Evolutionary conservation across 2,888 invertebrate species (phyloP), one percentile per base, ranked within the genome.

Genomic region (Lasioglossum leucozonium): DNA sequence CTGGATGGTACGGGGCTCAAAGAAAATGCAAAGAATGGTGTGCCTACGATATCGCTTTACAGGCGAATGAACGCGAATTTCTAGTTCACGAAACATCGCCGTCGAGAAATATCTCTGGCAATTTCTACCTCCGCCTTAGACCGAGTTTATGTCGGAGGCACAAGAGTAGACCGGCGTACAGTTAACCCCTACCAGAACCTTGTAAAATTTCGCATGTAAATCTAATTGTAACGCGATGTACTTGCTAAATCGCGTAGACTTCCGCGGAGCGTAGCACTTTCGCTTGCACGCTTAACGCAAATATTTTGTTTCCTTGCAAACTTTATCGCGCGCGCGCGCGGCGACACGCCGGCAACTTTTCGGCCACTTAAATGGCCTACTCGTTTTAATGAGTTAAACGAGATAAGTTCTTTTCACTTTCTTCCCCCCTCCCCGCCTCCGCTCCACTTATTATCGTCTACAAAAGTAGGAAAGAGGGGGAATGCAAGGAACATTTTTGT

Each of bases 11-110:
- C 67, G 16, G 37, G 44, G 58, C 8, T 26, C 40, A 83, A 82
- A 79, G 87, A 81, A 86, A 88, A 78, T 78, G 73, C 89, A 77
- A 72, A 79, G 69, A 58, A 73, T 42, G 77, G 47, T 75, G 77
- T n/a, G 81, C 71, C 81, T 79, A 58, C 80, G 90, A 87, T 90
- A 90, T 90, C 90, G 86, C 82, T 84, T 90, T 62, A 87, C 90
- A 82, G 86, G 65, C 81, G 90, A 90, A 79, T 34, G 90, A 74
- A 82, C 89, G 83, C 72, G 71, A 84, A 88, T 88, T 90, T 90
- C 90, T 90, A 84, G 86, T 79, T 88, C 83, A 79, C 83, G 86
- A 83, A 79, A 82, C 87, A 88, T 62, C 76, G 81, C 77, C 72
- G 30, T 26, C 71, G 74, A 72, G 81, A 86, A 86, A 84, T 79